Conservation (phyloP, 2,797 vertebrate genomes). For the Mionectes olivaceus region DNA sequence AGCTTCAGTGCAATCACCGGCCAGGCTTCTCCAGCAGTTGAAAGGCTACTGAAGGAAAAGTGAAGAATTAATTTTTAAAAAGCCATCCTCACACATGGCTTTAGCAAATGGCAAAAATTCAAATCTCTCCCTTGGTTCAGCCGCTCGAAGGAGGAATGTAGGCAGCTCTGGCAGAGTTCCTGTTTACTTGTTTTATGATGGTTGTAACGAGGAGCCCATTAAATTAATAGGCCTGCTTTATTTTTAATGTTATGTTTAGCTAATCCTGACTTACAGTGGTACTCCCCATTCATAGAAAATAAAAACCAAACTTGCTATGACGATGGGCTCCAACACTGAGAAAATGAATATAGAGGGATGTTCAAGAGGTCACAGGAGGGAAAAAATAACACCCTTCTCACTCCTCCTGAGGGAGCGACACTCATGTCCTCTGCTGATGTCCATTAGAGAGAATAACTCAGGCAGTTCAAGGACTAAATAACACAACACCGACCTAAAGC, state of each 20-base stretch:
- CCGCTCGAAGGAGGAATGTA: constrained; percentile 16
- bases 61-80: constrained; percentile 51
- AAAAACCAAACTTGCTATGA: constrained; percentile 7
- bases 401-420: neutral
- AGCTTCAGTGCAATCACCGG: neutral
- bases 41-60: constrained; percentile 40
- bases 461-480: neutral
- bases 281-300: constrained; percentile 44
- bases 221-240: constrained; percentile 76
- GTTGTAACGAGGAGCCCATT: constrained; percentile 70
- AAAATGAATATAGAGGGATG: neutral
- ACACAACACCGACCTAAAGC: neutral
- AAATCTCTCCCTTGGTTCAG: constrained; percentile 45
- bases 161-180: constrained; percentile 64
- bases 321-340: neutral
- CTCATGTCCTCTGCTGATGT: neutral
- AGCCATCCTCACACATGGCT: neutral
- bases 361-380: neutral
- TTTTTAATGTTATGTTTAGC: constrained; percentile 75
- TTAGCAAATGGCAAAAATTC: constrained; percentile 55
- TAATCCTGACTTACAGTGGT: constrained; percentile 65
- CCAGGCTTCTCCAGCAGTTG: constrained; percentile 12
- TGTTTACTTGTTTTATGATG: constrained; percentile 74
- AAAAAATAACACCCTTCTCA: neutral
- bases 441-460: neutral